phyloP scores from a whole-genome alignment of 1,140 invertebrate species.

The Chionoecetes opilio region DNA sequence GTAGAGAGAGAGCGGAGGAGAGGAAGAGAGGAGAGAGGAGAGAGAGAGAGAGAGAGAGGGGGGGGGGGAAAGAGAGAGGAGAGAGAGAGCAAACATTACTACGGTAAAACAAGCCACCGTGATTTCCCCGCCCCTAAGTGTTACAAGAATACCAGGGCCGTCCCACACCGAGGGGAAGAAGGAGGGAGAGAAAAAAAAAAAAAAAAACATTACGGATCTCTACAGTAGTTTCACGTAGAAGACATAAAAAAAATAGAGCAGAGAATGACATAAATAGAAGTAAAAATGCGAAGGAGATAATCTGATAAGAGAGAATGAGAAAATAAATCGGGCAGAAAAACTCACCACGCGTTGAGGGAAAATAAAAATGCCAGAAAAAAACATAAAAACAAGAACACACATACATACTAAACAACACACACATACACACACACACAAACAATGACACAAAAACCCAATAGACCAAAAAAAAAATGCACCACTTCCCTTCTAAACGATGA shows the following conservation, averaged over 20 bases:
- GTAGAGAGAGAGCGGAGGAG: slow-evolving; percentile 17
- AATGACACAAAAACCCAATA: background rate
- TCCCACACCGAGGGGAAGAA: background rate
- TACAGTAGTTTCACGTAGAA: background rate
- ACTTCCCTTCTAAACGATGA: too few relatives aligned
- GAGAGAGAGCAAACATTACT: slow-evolving; percentile 7
- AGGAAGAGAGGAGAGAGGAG: background rate
- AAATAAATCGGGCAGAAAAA: background rate
- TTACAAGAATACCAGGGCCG: slow-evolving; percentile 7
- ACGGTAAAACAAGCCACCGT: background rate
- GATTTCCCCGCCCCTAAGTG: slow-evolving; percentile 24
- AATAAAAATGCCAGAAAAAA: background rate
- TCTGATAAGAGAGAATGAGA: background rate
- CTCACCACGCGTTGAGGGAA: background rate
- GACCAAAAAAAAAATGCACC: background rate
- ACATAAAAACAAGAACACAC: background rate
- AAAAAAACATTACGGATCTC: background rate
- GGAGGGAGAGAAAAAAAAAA: background rate
- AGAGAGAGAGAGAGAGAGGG: slow-evolving; percentile 1
- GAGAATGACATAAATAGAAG: background rate
- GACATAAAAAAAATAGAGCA: background rate
- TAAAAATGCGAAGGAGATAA: background rate
- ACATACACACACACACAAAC: background rate
- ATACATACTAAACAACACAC: background rate
- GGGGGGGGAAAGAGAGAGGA: background rate